These are phyloP conservation scores for Plagodis dolabraria DNA, from an alignment of 2,888 invertebrate genomes.

Conservation along the genomic window DNA sequence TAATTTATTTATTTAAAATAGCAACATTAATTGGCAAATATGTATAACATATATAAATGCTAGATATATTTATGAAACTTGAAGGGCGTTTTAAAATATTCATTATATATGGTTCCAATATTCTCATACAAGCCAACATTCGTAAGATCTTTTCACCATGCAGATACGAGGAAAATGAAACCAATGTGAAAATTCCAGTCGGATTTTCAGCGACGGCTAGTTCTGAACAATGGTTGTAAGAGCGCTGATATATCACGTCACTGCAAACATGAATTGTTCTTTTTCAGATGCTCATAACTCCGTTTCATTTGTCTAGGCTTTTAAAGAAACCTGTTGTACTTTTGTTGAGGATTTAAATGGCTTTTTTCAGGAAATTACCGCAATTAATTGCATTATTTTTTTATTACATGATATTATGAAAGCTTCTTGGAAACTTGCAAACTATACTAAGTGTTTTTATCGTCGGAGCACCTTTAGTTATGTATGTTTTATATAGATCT, in stretches of 20 bases:
- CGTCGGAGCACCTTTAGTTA: not conserved
- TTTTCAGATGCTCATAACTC: constrained; percentile 25
- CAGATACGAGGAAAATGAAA: constrained; percentile 29
- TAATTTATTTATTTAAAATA: not conserved
- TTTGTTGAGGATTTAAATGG: too few species aligned
- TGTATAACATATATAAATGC: too few species aligned
- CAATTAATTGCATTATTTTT: too few species aligned
- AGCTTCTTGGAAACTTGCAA: not conserved
- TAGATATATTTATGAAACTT: not conserved
- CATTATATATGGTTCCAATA: constrained; percentile 2
- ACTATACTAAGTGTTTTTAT: not conserved
- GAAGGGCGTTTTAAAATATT: constrained; percentile 4
- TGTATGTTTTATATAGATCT: too few species aligned
- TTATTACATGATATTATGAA: too few species aligned
- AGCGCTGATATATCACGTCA: constrained; percentile 29
- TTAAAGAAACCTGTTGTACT: constrained; percentile 12
- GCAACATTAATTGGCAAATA: not conserved
- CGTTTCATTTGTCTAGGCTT: constrained; percentile 21
- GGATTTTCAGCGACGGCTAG: constrained; percentile 31
- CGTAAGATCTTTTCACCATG: constrained; percentile 21
- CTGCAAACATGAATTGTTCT: constrained; percentile 27
- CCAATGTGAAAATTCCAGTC: constrained; percentile 24
- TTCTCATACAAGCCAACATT: constrained; percentile 8
- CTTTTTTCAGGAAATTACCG: too few species aligned
- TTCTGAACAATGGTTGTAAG: constrained; percentile 33